Evolutionary conservation across 2,888 invertebrate genomes (phyloP).

Genomic region (Bembecia ichneumoniformis): DNA sequence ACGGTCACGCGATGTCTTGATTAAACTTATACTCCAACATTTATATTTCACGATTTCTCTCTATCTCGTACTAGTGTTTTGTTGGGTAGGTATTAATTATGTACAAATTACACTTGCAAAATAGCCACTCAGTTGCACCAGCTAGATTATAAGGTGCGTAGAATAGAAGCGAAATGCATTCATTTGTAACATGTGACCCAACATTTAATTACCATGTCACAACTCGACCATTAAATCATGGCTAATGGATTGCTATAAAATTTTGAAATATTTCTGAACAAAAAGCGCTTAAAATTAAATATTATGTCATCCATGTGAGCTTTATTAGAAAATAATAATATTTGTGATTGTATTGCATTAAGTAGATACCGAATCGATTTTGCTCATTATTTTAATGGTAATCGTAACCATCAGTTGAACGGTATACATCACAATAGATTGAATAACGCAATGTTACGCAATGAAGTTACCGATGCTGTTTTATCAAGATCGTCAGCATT

Average conservation of each 20-base stretch:
- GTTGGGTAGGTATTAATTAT: neutral
- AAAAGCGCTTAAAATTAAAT: too few relatives aligned
- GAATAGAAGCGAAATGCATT: neutral
- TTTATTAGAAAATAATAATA: too few relatives aligned
- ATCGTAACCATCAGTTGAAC: constrained; percentile 24
- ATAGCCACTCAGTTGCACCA: neutral
- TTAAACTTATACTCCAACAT: constrained; percentile 9
- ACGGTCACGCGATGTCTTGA: constrained; percentile 19
- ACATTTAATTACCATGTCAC: neutral
- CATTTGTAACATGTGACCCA: neutral
- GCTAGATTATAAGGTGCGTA: neutral
- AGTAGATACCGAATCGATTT: neutral
- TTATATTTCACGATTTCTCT: neutral
- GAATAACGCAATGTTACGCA: constrained; percentile 34
- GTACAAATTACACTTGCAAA: neutral
- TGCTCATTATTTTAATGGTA: neutral
- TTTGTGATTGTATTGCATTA: too few relatives aligned
- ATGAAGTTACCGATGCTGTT: constrained; percentile 24
- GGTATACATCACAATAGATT: constrained; percentile 27
- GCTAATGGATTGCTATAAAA: too few relatives aligned
- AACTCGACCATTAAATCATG: neutral
- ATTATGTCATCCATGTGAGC: too few relatives aligned
- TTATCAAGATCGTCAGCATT: constrained; percentile 29
- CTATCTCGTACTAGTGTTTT: neutral
- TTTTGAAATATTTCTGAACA: too few relatives aligned